phyloP scores from a whole-genome alignment of 2,113 vertebrate genomes.

The Prochilodus magdalenae region DNA sequence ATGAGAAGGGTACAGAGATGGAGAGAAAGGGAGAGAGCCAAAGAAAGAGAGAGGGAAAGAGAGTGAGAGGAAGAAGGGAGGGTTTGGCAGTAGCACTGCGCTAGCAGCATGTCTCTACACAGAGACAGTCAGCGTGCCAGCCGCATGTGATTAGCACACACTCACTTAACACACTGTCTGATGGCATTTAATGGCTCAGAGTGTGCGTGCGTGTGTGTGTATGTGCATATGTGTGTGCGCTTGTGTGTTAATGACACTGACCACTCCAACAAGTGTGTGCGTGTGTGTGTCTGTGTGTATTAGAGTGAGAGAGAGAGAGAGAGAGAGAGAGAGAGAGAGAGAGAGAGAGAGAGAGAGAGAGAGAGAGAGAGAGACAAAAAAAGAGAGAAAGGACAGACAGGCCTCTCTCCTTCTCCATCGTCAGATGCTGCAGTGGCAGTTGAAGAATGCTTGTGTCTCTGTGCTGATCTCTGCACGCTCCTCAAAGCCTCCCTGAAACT shows the following conservation, averaged over 20 bases:
- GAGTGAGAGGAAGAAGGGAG: constrained; percentile 51
- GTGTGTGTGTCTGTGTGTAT: not conserved
- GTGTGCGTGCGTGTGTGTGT: constrained; percentile 26
- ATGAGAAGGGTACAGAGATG: too few species aligned
- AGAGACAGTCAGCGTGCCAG: constrained; percentile 65
- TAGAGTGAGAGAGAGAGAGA: not conserved
- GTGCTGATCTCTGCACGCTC: constrained; percentile 58
- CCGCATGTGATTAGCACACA: constrained; percentile 69
- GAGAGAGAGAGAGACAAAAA: too few species aligned
- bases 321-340: too few species aligned
- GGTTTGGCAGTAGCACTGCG: constrained; percentile 60
- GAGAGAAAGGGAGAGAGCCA: constrained; percentile 3
- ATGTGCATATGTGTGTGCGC: too few species aligned
- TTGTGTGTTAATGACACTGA: not conserved
- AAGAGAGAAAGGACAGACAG: too few species aligned
- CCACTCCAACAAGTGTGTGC: not conserved
- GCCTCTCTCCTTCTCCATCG: not conserved
- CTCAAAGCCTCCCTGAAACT: constrained; percentile 69
- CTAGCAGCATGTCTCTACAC: constrained; percentile 67
- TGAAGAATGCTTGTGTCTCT: constrained; percentile 41
- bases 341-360: not conserved
- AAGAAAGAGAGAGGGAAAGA: not conserved
- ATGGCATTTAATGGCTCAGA: constrained; percentile 61
- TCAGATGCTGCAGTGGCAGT: constrained; percentile 28
- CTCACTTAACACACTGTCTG: constrained; percentile 60